Percentiles rank a stretch among this genome's conserved stretches.
These are phyloP conservation scores for Cephalopachus bancanus DNA, from an alignment of 2,797 vertebrate genomes.

Conservation along the genomic window DNA sequence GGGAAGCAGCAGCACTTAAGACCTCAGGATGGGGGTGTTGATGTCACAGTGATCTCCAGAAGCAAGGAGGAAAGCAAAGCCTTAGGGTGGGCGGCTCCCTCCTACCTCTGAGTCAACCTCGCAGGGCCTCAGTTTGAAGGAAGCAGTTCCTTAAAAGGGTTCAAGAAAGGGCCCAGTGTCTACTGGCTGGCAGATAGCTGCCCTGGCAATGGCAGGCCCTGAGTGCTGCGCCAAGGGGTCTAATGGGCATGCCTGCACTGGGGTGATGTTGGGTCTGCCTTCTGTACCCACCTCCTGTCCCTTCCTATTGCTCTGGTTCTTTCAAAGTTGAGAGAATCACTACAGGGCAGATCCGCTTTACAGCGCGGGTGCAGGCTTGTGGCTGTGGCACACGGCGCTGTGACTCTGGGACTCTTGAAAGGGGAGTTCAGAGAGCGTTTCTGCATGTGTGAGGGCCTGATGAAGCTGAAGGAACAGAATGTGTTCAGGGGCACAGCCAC, in stretches of 20 bases:
- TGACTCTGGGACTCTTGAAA: background rate
- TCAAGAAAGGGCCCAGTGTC: background rate
- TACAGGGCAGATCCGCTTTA: background rate
- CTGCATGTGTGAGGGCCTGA: background rate
- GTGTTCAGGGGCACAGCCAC: too few relatives aligned
- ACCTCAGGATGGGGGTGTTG: background rate
- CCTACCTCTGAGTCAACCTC: background rate
- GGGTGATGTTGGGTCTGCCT: accelerated
- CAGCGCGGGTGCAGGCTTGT: accelerated
- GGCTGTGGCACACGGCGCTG: background rate
- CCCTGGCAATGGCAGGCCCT: background rate
- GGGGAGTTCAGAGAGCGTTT: background rate
- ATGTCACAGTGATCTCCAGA: background rate
- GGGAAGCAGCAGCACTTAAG: background rate
- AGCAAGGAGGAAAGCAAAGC: background rate
- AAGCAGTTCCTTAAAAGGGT: background rate
- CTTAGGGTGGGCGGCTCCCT: too few relatives aligned
- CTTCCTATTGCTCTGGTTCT: background rate
- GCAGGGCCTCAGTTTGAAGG: background rate
- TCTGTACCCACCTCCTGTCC: accelerated
- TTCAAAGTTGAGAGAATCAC: background rate
- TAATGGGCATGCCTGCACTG: background rate
- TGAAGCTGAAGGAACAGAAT: background rate
- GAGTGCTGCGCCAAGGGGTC: too few relatives aligned
- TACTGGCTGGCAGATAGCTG: background rate